These are phyloP conservation scores for Myocastor coypus DNA, from an alignment of 2,113 vertebrate genomes.

Conservation along the genomic window DNA sequence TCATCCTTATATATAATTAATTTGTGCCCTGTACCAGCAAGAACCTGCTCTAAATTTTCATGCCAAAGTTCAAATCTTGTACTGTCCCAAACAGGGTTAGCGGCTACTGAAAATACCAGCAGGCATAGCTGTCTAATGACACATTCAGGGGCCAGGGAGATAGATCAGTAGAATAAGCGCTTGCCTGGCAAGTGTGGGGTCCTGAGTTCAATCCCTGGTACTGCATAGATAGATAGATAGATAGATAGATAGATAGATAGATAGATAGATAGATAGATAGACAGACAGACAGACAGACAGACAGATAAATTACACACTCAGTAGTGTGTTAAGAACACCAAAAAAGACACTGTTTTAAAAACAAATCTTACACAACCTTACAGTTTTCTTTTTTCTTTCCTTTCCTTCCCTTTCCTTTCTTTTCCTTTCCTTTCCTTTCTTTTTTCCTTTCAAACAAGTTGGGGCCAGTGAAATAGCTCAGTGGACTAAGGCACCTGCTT, in stretches of 20 bases:
- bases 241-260: too few relatives aligned
- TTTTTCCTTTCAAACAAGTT: neutral
- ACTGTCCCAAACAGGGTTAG: neutral
- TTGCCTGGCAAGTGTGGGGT: too few relatives aligned
- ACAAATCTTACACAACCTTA: neutral
- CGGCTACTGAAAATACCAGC: neutral
- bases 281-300: too few relatives aligned
- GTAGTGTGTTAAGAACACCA: conserved; percentile 98
- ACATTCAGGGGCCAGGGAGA: conserved; percentile 86
- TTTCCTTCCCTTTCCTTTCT: neutral
- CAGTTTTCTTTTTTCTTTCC: neutral
- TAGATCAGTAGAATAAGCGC: too few relatives aligned
- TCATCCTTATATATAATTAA: conserved; percentile 89
- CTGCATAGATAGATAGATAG: too few relatives aligned
- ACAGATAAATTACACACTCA: conserved; percentile 90
- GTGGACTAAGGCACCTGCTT: too few relatives aligned
- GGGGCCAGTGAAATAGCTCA: too few relatives aligned
- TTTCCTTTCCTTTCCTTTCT: neutral
- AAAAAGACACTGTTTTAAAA: conserved; percentile 91
- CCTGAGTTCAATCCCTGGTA: too few relatives aligned
- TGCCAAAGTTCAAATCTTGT: conserved; percentile 43
- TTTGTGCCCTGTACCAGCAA: conserved; percentile 94
- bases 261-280: too few relatives aligned
- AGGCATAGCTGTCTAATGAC: conserved; percentile 93
- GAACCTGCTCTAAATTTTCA: conserved; percentile 90